phyloP scores from a whole-genome alignment of 2,888 invertebrate species.

The Pachliopta kotzebuea region DNA sequence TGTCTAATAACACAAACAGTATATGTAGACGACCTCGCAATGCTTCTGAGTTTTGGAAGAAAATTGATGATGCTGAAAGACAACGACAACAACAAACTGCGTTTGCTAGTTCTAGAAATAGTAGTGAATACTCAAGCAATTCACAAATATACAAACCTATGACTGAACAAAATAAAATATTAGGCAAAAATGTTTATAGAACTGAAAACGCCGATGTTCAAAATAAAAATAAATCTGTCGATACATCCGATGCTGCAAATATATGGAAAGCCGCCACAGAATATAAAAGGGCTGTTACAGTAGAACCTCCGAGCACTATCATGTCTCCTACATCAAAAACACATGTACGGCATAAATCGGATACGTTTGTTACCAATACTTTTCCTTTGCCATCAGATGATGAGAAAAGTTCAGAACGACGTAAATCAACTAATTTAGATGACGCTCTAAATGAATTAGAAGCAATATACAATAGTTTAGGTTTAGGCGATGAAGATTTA shows the following conservation, averaged over 20 bases:
- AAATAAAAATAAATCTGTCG: constrained; percentile 55
- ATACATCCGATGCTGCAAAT: constrained; percentile 59
- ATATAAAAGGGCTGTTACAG: constrained; percentile 65
- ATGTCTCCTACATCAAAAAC: constrained; percentile 64
- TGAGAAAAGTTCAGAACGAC: constrained; percentile 71
- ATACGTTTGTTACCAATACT: constrained; percentile 59
- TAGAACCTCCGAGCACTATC: constrained; percentile 57
- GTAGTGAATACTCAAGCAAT: constrained; percentile 61
- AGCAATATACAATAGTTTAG: constrained; percentile 93
- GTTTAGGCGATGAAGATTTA: constrained; percentile 91
- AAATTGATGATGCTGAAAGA: constrained; percentile 78
- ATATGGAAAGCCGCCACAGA: constrained; percentile 76
- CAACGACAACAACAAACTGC: constrained; percentile 59
- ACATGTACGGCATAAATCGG: constrained; percentile 71
- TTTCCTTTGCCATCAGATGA: constrained; percentile 72
- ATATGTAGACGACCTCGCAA: constrained; percentile 68
- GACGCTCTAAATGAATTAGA: constrained; percentile 94
- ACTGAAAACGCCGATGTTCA: constrained; percentile 50
- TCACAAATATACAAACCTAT: constrained; percentile 45
- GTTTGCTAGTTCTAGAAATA: constrained; percentile 59
- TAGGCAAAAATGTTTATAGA: constrained; percentile 32
- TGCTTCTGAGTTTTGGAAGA: constrained; percentile 83
- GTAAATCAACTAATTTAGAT: constrained; percentile 90
- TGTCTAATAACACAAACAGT: constrained; percentile 53
- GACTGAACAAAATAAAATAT: constrained; percentile 34